Evolutionary conservation across 2,113 vertebrate genomes (phyloP).

Genomic region (Mustela nigripes): DNA sequence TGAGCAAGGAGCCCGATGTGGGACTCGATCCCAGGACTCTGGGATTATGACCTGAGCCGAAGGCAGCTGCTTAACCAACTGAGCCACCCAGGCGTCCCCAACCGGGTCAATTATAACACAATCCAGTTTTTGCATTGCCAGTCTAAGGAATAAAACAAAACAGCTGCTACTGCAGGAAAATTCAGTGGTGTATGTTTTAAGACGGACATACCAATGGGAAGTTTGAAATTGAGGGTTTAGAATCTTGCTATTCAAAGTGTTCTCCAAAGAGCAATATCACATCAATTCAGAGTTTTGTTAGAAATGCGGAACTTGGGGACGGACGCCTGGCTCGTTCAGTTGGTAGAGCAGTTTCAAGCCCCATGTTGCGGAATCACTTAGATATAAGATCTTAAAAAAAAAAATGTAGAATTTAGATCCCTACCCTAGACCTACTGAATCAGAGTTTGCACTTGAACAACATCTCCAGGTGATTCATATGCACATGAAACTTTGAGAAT

Average conservation of each 20-base stretch:
- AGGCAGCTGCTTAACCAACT: too few species aligned
- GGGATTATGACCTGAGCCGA: too few species aligned
- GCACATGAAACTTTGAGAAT: neutral
- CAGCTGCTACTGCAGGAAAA: neutral
- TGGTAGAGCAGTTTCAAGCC: neutral
- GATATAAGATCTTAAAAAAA: neutral
- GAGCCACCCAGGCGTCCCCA: neutral
- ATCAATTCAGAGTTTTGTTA: neutral
- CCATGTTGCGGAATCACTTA: neutral
- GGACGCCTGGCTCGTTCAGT: neutral
- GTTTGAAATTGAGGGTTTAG: constrained; percentile 33
- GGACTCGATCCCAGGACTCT: too few species aligned
- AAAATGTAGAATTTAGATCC: neutral
- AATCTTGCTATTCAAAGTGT: constrained; percentile 15
- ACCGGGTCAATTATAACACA: neutral
- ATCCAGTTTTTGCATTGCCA: neutral
- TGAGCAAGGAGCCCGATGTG: too few species aligned
- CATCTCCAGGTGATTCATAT: neutral
- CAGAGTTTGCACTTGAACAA: constrained; percentile 38
- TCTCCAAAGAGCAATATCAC: neutral
- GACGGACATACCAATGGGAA: neutral
- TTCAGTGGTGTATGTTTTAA: neutral
- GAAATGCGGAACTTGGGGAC: neutral
- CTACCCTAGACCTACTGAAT: neutral
- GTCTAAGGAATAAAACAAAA: constrained; percentile 49